Base-by-base conservation (phyloP, 1,140 invertebrate species). In the Araneus ventricosus region DNA sequence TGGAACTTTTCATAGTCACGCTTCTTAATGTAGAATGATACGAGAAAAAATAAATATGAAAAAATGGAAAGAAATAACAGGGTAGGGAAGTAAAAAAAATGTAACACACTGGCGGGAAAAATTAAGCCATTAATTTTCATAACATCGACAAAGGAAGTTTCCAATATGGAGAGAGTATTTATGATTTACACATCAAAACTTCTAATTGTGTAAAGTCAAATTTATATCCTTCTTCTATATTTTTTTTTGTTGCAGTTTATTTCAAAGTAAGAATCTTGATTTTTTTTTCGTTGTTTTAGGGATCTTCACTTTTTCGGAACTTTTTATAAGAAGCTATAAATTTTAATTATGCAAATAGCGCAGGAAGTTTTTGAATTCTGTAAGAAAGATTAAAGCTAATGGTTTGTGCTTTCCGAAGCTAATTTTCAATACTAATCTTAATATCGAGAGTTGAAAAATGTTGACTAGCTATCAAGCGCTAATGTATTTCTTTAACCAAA, bases 91-190 rank as follows among this genome's bases (percentile, higher is more conserved):
- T 20, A 27, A 34, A 52, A 59, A 89, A 90, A 80, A 90, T 41
- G 4, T 75, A 39, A 30, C 57, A 86, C 52, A 52, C 45, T 52
- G 39, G 61, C 41, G 67, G 52, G 85, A 79, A 93, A 93, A 87
- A 93, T 87, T 87, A 93, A 93, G 84, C 70, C 91, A 93, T 93
- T 93, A 93, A 93, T 93, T 93, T 93, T 93, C 91, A 93, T 93
- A 93, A 93, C 63, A 79, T 93, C 85, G 91, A 88, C 91, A 88
- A 93, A 80, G 67, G 67, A 75, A 90, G 27, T 63, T 52, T 27
- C 52, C 84, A 63, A 79, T 52, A 80, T 87, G 61, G 39, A 30
- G 84, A 30, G 30, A 61, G 91, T 88, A 88, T 93, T 93, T 93
- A 88, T 93, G 91, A 93, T 93, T 79, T 93, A 93, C 84, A 88